Evolutionary conservation across 2,888 invertebrate genomes (phyloP), one percentile per base, ranked within the genome.

Genomic region (Parnassius orleans): DNA sequence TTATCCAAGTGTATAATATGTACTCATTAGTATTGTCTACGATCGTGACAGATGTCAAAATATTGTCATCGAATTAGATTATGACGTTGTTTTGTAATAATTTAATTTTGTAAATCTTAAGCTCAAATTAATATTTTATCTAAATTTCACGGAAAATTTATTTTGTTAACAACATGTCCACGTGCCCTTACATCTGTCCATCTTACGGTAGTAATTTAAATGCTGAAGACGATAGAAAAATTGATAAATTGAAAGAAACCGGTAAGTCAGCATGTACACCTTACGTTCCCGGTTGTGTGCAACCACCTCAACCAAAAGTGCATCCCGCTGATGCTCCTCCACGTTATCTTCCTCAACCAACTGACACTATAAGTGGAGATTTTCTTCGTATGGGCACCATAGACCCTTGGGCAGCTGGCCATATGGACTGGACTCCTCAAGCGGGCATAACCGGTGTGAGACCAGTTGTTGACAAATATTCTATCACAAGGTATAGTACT

Each of bases 381-480:
- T 80, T 82, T 5, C 79, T 92, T 9, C 74, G 76, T 1, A 92
- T 92, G 92, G 81, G 82, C 0, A 82, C 90, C 0, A 81, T 89
- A 56, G 94, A 94, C 0, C 95, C 95, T 0, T 96, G 95, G 95
- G 96, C 96, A 0, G 92, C 95, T 0, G 96, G 96, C 0, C 93
- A 95, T 68, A 87, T 95, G 1, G 95, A 95, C 80, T 96, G 95
- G 94, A 94, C 94, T 14, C 95, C 96, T 0, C 87, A 93, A 73
- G 93, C 94, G 0, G 96, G 95, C 0, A 89, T 94, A 46, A 95
- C 95, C 0, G 96, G 96, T 7, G 93, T 95, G 0, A 86, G 96
- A 64, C 96, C 96, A 0, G 94, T 96, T 0, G 95, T 95, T 1
- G 95, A 96, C 82, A 95, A 95, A 71, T 96, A 96, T 77, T 95